Base-by-base conservation (phyloP, 2,888 invertebrate species). In the Azorinus chamasolen region DNA sequence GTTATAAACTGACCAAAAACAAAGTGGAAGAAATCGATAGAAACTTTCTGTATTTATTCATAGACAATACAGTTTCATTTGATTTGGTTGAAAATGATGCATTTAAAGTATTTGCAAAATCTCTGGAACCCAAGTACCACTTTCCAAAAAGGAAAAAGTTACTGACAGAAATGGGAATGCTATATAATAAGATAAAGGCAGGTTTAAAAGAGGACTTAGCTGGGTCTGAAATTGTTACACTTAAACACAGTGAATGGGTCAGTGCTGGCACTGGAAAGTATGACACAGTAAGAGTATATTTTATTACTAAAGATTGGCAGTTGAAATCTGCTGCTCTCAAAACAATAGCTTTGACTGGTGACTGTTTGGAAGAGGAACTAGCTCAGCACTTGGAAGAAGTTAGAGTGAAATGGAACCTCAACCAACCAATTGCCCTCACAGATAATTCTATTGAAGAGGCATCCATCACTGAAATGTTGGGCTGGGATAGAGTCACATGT, bases 101-200 rank as follows among this genome's bases (percentile, higher is more conserved):
- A 43, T 80, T 80, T 55, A 80, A 65, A 55, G 45, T 61, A 24
- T 80, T 80, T 59, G 54, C 76, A 24, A 80, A 77, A 45, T 66
- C 66, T 10, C 59, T 80, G 22, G 66, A 80, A 37, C 61, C 73
- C 14, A 80, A 76, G 25, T 80, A 80, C 27, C 80, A 80, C 53
- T 69, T 80, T 39, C 80, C 80, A 6, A 80, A 80, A 53, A 66
- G 51, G 27, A 80, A 80, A 53, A 80, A 80, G 32, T 57, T 80
- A 27, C 58, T 70, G 16, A 57, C 73, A n/a, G 59, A 80, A 25
- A 51, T 74, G 32, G 73, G 65, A 14, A 66, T 59, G 63, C 39
- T 76, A 58, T 77, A 77, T 43, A 70, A 73, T 45, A 43, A 32
- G 48, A 63, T 70, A 3, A 70, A 65, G 32, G 58, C 66, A 41